These are phyloP conservation scores for Theonella swinhoei DNA, from an alignment of 37 sponge, comb jelly and placozoan genomes.

Conservation along the genomic window DNA sequence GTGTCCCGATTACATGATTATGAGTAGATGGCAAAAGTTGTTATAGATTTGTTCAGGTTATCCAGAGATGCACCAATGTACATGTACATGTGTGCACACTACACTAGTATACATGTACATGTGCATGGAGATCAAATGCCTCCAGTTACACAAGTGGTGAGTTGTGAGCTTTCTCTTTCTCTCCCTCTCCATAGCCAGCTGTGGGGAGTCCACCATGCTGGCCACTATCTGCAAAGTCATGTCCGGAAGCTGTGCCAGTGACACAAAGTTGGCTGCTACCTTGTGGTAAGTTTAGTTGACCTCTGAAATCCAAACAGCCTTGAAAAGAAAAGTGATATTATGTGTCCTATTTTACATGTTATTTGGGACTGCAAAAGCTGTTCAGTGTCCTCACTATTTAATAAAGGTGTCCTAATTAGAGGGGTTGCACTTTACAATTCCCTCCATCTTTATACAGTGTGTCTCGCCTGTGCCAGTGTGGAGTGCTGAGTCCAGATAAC, in stretches of 20 bases:
- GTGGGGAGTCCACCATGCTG: conserved; percentile 3
- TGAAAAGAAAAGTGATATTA: too few relatives aligned
- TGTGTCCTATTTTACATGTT: too few relatives aligned
- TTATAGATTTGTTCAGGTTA: too few relatives aligned
- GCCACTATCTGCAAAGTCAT: conserved; percentile 6
- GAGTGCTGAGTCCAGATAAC: background rate
- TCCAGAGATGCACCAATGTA: too few relatives aligned
- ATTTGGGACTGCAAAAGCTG: too few relatives aligned
- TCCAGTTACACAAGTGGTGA: too few relatives aligned
- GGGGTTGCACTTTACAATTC: background rate
- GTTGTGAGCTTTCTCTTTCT: too few relatives aligned
- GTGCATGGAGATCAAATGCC: too few relatives aligned
- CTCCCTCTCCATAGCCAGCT: conserved; percentile 19
- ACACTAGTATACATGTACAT: background rate
- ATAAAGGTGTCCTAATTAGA: background rate
- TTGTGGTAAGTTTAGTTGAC: conserved; percentile 26
- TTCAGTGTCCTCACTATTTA: too few relatives aligned
- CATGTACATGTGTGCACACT: background rate
- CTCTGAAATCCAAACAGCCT: too few relatives aligned
- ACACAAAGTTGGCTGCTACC: conserved; percentile 36
- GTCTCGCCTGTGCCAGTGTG: conserved; percentile 31
- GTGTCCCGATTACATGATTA: too few relatives aligned
- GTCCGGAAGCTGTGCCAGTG: conserved; percentile 24
- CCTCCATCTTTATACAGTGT: conserved; percentile 5
- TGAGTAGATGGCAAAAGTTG: too few relatives aligned